A percentile compares a stretch with the other conserved stretches of the same genome.
phyloP scores from a whole-genome alignment of 2,113 vertebrate species.

The Anguilla japonica region DNA sequence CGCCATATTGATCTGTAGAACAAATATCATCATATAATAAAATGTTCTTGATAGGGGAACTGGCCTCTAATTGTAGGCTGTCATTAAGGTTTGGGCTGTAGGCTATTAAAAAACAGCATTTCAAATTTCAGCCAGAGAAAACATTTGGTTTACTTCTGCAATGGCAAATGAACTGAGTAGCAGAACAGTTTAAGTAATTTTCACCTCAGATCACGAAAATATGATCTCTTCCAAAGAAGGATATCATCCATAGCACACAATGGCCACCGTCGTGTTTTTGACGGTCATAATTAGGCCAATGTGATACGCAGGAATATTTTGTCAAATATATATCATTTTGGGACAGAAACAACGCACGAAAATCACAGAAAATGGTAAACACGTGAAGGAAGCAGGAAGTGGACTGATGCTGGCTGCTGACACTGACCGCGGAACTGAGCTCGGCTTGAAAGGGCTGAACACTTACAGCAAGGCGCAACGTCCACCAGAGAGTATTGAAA shows the following conservation, averaged over 20 bases:
- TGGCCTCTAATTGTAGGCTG: no score
- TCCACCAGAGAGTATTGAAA: background rate
- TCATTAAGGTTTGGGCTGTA: no score
- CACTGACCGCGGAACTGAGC: background rate
- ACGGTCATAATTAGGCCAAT: no score
- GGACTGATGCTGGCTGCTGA: background rate
- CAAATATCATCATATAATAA: no score
- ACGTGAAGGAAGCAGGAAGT: constrained; percentile 12
- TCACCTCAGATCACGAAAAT: background rate
- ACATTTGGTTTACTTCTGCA: background rate
- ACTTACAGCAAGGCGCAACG: background rate
- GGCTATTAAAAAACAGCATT: background rate
- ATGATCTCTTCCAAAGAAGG: background rate
- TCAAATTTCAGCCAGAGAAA: background rate
- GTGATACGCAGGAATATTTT: background rate
- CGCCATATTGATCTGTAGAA: background rate
- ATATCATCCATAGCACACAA: background rate
- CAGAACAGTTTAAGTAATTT: background rate
- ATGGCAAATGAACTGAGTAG: background rate
- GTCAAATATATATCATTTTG: background rate
- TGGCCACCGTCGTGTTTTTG: no score
- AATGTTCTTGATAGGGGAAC: no score
- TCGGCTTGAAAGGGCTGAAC: background rate
- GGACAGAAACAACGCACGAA: background rate
- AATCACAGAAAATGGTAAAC: background rate